Evolutionary conservation across 2,797 vertebrate genomes (phyloP), one percentile per base, ranked within the genome.

Genomic region (Scolopax rusticola): DNA sequence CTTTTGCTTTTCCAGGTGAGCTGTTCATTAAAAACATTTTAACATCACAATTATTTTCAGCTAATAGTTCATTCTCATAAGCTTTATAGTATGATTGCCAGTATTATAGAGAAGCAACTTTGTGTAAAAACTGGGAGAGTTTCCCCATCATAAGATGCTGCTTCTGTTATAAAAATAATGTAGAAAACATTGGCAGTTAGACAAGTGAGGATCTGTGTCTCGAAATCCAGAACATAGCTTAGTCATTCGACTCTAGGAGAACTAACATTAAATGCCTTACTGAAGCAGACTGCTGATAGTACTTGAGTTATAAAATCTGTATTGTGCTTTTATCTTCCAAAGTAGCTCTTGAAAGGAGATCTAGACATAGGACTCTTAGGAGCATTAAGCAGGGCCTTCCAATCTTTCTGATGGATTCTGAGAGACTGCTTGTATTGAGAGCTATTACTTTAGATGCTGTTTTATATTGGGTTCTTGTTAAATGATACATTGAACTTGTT

Each of bases 151-250:
- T 81, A 59, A 91, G 61, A 78, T 85, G 32, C 59, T 51, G 33
- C 43, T 78, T 85, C 89, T 93, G n/a, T 90, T 94, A 87, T 19
- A 48, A 88, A 96, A 95, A 82, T 80, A 92, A 78, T 65, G 74
- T 47, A n/a, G 60, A 77, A 81, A 75, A 75, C 19, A 32, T 40
- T 91, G 89, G 33, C 70, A 76, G 64, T 75, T 91, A 51, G 53
- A 80, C 87, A 94, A 75, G 16, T 84, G 63, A 78, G 30, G 21
- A 69, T 85, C 56, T 91, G 40, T 60, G 19, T 93, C 33, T 68
- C 56, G 68, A 89, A 95, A 76, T 89, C 36, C 38, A 67, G 38
- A 89, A 38, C n/a, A 76, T 33, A 64, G 21, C 27, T 61, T 59
- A 69, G 38, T 92, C 25, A 40, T 91, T 77, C 74, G 15, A 23